Base-by-base conservation (phyloP, 2,797 vertebrate species). In the Masticophis lateralis region DNA sequence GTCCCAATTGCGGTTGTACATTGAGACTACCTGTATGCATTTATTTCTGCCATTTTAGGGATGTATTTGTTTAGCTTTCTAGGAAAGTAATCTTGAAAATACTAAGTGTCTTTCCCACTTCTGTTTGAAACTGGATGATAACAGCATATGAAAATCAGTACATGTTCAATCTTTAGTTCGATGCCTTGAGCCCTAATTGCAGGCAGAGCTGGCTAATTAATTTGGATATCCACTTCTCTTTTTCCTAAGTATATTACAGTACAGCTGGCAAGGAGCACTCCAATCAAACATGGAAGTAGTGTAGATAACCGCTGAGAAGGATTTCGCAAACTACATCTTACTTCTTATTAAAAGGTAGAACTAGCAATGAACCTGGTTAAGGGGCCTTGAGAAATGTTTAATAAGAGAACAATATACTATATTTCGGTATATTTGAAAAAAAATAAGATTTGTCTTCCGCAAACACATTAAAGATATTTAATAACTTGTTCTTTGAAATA, bases 1-100 rank as follows among this genome's bases (percentile, higher is more conserved):
- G 28, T n/a, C 5, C 13, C 63, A 32, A n/a, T 66, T 66, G 63
- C 2, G 5, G 28, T 16, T 6, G 2, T 66, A 66, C 0, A 0
- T n/a, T 66, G 63, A 66, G 12, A 66, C 12, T 5, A 66, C 63
- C 13, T 6, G 8, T 43, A 43, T 43, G 18, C 16, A 74, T 74
- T 37, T 20, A 37, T 74, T 37, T 8, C 69, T 37, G 32, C 32
- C 16, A 18, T 37, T 74, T 74, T 37, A 74, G 69, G 8, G 1
- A 10, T 43, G 69, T 20, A 20, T 43, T 43, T 20, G 69, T 37
- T 79, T 20, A 18, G 69, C 8, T 79, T 79, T 37, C 18, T 43
- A 43, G 18, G 69, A 79, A 79, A 43, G 14, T 43, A 74, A 74
- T 20, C 2, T 37, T 74, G 16, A 69, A 37, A 37, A 32, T 37